Evolutionary conservation across 2,113 vertebrate species (phyloP), one percentile per base, ranked within the genome.

Genomic region (Heterocephalus glaber): DNA sequence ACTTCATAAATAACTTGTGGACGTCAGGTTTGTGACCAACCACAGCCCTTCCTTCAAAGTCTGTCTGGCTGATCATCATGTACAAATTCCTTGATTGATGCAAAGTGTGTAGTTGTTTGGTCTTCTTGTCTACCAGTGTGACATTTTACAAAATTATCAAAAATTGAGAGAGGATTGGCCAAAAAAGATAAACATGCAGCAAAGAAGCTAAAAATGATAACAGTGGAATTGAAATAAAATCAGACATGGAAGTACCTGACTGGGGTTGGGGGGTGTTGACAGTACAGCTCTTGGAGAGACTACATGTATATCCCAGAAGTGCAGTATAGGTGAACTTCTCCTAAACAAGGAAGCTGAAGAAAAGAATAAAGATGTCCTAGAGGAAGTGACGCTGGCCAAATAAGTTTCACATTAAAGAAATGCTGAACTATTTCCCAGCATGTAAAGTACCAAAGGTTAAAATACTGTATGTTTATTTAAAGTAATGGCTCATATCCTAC

Each of bases 271-370:
- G 19, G 54, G 3, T 6, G 6, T 3, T 13, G 60, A 17, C 26
- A 5, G 38, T 4, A 2, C 8, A 7, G 26, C 49, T 0, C 1
- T 20, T 44, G 56, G 22, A 47, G 56, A 41, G 65, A 7, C 30
- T 7, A 0, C 6, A 0, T 1, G 11, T 49, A 12, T 11, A 20
- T 58, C 56, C 65, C 7, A 1, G 86, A 33, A n/a, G 12, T 14
- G 1, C 5, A 41, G 19, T 20, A 60, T 8, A n/a, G 60, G 52
- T 30, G 49, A 58, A 9, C 49, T 30, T 33, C 52, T 38, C 12
- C 1, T 38, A 8, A 20, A 13, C 3, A 13, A 28, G 58, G 22
- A 33, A 26, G 2, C 13, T 5, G 19, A 60, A 22, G 47, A 54
- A 66, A n/a, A 74, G 47, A 56, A 16, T 20, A 47, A 77, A 49